Base-by-base conservation (phyloP, 2,888 invertebrate genomes). In the Agapetus fuscipes region DNA sequence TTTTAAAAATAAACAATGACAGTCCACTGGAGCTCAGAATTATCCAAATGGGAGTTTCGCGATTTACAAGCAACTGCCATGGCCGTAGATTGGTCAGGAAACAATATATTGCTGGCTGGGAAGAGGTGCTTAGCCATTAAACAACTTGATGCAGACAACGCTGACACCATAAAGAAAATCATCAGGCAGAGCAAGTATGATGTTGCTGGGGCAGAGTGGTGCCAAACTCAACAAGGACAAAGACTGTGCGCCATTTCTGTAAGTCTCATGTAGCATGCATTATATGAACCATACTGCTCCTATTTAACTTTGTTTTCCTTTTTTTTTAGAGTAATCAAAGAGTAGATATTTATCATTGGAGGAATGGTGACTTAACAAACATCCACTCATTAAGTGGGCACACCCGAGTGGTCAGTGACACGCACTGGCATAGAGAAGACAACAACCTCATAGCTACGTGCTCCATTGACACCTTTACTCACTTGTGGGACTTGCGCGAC, bases 401-500 rank as follows among this genome's bases (percentile, higher is more conserved):
- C 54, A 89, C 89, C 0, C 68, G 91, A 46, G 83, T 86, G 12
- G 84, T 91, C 17, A 87, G 87, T 41, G 94, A 93, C 56, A 75
- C 96, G 37, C 90, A 94, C 62, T 96, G 95, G 85, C 91, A 93
- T 55, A 57, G 69, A 49, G 69, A 70, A 50, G 70, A 70, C 46
- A 67, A 70, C 43, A 70, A 70, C 41, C 53, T 70, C 9, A 65
- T 70, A 49, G 69, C 93, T 6, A 90, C 93, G 30, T 93, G 91
- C 56, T 94, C 94, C 3, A 88, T 90, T 37, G 95, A 95, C 57
- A 89, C 91, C 27, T 93, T 84, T 54, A 90, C 93, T 25, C 85
- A 93, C 58, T 74, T 95, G 39, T 95, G 95, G 95, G 95, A 96
- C 57, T 71, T 90, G 34, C 66, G 93, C 52, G 91, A 93, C 62